Percentiles rank a stretch among this genome's conserved stretches.
Evolutionary conservation across 2,113 vertebrate species (phyloP).

Genomic region (Oryzias melastigma): DNA sequence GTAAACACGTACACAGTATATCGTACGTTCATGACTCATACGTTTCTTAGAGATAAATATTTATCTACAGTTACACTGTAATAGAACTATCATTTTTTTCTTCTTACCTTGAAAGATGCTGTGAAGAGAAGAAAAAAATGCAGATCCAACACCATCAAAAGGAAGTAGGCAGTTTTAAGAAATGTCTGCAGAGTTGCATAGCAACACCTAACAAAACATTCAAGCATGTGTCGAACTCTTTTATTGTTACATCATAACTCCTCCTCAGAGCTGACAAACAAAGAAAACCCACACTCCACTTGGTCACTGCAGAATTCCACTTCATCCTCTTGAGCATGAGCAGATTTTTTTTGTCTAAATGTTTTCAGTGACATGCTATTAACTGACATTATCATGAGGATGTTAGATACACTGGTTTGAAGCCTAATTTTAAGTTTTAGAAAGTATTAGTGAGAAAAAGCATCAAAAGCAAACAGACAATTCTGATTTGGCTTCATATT

Average conservation of each 20-base stretch:
- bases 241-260: conserved; percentile 18
- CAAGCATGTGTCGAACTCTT: conserved; percentile 21
- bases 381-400: neutral
- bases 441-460: neutral
- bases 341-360: neutral
- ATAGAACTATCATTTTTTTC: neutral
- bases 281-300: conserved; percentile 7
- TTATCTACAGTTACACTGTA: neutral
- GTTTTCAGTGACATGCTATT: neutral
- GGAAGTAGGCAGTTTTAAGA: neutral
- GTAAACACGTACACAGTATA: neutral
- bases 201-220: conserved; percentile 25
- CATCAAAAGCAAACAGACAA: neutral
- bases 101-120: conserved; percentile 1
- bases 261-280: conserved; percentile 12
- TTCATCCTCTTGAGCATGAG: neutral
- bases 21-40: conserved; percentile 5
- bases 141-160: conserved; percentile 1
- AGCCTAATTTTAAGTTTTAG: neutral
- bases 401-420: neutral
- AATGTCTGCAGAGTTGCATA: conserved; percentile 14
- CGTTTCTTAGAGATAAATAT: neutral
- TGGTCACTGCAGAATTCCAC: conserved; percentile 4
- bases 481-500: neutral
- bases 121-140: conserved; percentile 8